Evolutionary conservation across 2,113 vertebrate species (phyloP).

Genomic region (Lonchura striata): DNA sequence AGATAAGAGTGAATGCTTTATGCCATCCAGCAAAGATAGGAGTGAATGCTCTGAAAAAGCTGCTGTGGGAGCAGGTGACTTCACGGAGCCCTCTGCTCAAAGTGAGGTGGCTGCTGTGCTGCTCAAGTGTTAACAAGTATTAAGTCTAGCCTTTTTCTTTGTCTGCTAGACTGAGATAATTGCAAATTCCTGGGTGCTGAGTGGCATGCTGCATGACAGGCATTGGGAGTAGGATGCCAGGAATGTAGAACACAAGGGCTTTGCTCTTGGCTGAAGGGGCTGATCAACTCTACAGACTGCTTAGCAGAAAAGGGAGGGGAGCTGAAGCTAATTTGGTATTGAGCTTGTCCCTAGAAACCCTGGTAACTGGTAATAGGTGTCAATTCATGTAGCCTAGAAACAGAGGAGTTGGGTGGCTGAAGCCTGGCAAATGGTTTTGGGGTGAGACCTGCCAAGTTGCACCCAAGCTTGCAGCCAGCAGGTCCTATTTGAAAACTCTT

Average conservation of each 20-base stretch:
- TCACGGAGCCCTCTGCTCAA: background rate
- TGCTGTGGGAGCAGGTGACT: background rate
- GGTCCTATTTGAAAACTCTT: background rate
- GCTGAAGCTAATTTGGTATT: background rate
- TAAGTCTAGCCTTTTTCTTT: slow-evolving; percentile 16
- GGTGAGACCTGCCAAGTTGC: background rate
- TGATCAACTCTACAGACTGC: background rate
- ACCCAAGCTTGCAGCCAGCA: fast-evolving
- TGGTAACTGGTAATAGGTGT: background rate
- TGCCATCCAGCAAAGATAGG: background rate
- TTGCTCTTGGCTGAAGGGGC: slow-evolving; percentile 5
- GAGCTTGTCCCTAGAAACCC: background rate
- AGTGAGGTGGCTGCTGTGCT: background rate
- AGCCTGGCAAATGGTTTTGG: background rate
- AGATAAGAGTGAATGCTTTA: background rate
- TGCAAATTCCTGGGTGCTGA: slow-evolving; percentile 62
- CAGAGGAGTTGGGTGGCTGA: background rate
- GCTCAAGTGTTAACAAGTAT: slow-evolving; percentile 24
- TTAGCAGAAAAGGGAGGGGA: background rate
- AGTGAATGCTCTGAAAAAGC: background rate
- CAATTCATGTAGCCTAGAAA: background rate
- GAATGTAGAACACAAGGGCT: slow-evolving; percentile 41
- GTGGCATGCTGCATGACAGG: slow-evolving; percentile 3
- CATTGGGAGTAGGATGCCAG: background rate
- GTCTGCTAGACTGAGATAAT: slow-evolving; percentile 54